phyloP scores from a whole-genome alignment of 1,140 invertebrate genomes.

The Leguminivora glycinivorella region DNA sequence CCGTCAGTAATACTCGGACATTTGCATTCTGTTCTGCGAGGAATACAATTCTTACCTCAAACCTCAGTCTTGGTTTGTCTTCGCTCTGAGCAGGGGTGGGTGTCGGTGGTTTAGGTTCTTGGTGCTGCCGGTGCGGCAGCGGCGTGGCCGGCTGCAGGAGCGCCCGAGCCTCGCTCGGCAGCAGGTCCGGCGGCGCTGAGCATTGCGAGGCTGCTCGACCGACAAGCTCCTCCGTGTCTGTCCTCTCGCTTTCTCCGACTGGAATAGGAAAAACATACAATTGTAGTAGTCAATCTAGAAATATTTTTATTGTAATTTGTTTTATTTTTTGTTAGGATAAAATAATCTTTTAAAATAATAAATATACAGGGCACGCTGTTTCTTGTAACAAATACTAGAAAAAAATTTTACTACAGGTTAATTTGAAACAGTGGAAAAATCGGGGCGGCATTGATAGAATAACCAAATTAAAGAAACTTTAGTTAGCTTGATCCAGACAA shows the following conservation, averaged over 20 bases:
- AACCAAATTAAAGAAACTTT: too few species aligned
- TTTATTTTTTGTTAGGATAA: too few species aligned
- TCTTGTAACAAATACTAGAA: too few species aligned
- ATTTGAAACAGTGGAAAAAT: too few species aligned
- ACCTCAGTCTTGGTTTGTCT: constrained; percentile 63
- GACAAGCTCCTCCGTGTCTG: constrained; percentile 80
- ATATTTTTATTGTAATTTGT: too few species aligned
- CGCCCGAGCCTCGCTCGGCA: constrained; percentile 70
- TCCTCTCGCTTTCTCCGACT: constrained; percentile 79
- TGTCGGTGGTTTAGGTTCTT: constrained; percentile 42
- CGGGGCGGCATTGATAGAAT: too few species aligned
- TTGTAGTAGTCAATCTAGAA: not conserved
- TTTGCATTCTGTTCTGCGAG: not conserved
- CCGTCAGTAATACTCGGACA: too few species aligned
- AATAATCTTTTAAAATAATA: too few species aligned
- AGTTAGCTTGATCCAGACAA: too few species aligned
- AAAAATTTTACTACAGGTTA: too few species aligned
- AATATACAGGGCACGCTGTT: too few species aligned
- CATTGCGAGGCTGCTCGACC: constrained; percentile 75
- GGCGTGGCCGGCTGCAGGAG: constrained; percentile 60
- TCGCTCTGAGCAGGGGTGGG: constrained; percentile 42
- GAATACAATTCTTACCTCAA: constrained; percentile 55
- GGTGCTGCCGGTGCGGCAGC: constrained; percentile 37
- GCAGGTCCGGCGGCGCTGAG: constrained; percentile 71
- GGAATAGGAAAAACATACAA: constrained; percentile 17